Base-by-base conservation (phyloP, 1,140 invertebrate species). In the Cepaea nemoralis region DNA sequence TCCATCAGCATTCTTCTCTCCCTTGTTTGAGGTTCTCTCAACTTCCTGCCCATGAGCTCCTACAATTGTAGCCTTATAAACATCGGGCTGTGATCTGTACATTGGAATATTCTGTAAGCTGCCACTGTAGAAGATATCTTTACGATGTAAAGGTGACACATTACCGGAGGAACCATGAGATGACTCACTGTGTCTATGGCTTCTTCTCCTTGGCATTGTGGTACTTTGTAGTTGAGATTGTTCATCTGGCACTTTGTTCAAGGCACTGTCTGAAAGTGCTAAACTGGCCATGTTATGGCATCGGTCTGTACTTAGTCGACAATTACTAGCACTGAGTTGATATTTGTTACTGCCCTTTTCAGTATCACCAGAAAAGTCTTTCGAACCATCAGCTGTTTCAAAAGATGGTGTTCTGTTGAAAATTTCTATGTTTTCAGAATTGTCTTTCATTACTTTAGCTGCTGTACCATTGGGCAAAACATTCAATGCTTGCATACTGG, bases 81-180 rank as follows among this genome's bases (percentile, higher is more conserved):
- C 27, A 22, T 84, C 85, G 5, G 85, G 87, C 69, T 88, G 85
- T 0, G 87, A 92, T 75, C 88, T 87, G 86, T 92, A 93, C 87
- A 90, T 91, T 37, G 92, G 92, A 31, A 95, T 90, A 88, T 95
- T 95, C 40, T 94, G 93, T 77, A 97, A 91, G 86, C 95, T 96
- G 78, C 96, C 95, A 86, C 95, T 95, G 89, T 97, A 97, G 85
- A 98, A 94, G 1, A 97, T 94, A 90, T 98, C 97, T 67, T 95
- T 95, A 35, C 96, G 92, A 93, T 97, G 94, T n/a, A 96, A 94
- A 33, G 69, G 74, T 27, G 79, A 59, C 0, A 45, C 16, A 48
- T 69, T 31, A 55, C 27, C 6, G 73, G 76, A 59, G 55, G 79
- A 33, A 8, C 63, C 5, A 66, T 59, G 27, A 19, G 70, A 73